Evolutionary conservation across 1,140 invertebrate species (phyloP).

Genomic region (honey bee (Apis mellifera)): Amel_HAv3.1 CM009932.2:9154501-9155000

Average conservation of each 20-base stretch:
- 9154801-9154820: constrained; percentile 54
- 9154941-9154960: not conserved
- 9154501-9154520: not conserved
- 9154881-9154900: constrained; percentile 22
- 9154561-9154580: constrained; percentile 25
- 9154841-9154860: constrained; percentile 27
- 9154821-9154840: constrained; percentile 41
- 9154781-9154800: constrained; percentile 7
- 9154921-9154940: not conserved
- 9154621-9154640: constrained; percentile 74
- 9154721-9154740: constrained; percentile 15
- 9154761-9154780: constrained; percentile 54
- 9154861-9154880: constrained; percentile 51
- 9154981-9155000: not conserved
- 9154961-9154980: constrained; percentile 1
- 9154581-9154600: constrained; percentile 11
- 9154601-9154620: constrained; percentile 62
- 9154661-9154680: constrained; percentile 65
- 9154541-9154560: not conserved
- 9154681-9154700: constrained; percentile 11
- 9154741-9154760: constrained; percentile 8
- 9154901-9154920: constrained; percentile 15
- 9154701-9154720: constrained; percentile 19
- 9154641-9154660: constrained; percentile 70
- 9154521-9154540: constrained; percentile 19